Evolutionary conservation across 1,140 invertebrate species (phyloP).

Genomic region (Bombus sylvicola): DNA sequence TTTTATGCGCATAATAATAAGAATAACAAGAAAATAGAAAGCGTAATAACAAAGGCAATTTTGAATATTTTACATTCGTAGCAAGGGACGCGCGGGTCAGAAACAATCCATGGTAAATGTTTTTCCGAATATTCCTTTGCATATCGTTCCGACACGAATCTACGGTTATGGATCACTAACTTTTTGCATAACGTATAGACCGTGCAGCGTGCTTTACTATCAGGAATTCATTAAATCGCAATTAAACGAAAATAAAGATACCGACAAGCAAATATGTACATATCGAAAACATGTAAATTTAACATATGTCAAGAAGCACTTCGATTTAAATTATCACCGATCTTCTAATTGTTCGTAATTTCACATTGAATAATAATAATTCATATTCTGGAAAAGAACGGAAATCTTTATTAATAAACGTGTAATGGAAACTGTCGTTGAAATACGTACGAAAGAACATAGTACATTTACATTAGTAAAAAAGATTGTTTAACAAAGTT

Average conservation of each 20-base stretch:
- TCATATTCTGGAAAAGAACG: not conserved
- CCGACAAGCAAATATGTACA: no score
- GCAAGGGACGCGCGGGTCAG: not conserved
- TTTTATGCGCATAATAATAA: not conserved
- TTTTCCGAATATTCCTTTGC: conserved; percentile 1
- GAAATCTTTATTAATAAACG: not conserved
- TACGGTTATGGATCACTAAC: not conserved
- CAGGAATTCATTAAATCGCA: not conserved
- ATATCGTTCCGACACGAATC: not conserved
- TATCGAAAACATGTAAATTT: no score
- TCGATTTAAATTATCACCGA: not conserved
- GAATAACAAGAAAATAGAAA: not conserved
- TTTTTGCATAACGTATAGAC: not conserved
- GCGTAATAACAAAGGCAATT: conserved; percentile 8
- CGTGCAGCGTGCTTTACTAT: no score
- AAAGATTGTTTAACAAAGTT: no score
- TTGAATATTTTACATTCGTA: conserved; percentile 6
- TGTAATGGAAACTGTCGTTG: not conserved
- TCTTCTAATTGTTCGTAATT: not conserved
- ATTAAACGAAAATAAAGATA: not conserved
- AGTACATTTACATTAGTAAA: no score
- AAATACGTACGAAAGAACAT: no score
- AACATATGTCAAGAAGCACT: not conserved
- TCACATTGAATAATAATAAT: not conserved
- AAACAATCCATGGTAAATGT: not conserved